Evolutionary conservation across 2,113 vertebrate genomes (phyloP), one percentile per base, ranked within the genome.

Genomic region (Calonectris borealis): DNA sequence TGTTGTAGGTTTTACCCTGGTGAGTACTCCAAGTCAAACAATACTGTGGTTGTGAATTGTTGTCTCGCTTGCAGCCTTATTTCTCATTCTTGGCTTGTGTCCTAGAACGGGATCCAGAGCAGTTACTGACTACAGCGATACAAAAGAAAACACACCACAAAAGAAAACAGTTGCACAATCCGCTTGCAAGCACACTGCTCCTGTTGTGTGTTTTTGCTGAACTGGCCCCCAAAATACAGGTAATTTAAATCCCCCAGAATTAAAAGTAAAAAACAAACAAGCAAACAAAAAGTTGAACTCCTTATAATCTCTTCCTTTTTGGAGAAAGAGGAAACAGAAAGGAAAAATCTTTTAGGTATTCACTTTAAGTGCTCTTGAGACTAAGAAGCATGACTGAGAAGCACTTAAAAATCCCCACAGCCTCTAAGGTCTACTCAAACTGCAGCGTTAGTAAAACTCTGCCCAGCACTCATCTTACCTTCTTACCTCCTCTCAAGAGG

Each of bases 1-100:
- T 77, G 61, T 48, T 87, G 84, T 55, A 83, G 79, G 82, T 38
- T 94, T 95, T 93, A 75, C 46, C 84, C 91, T 18, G 8, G 54
- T 90, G 95, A 88, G 82, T 83, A 58, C 79, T 96, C 64, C 91
- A 83, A 90, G 84, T 48, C 83, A 84, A 94, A 97, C 95, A 97
- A 91, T 96, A 3, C 60, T 24, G 51, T n/a, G 78, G 84, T 85
- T 96, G 91, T 89, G 94, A 90, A 89, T 80, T 93, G 82, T 93
- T 94, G 91, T 95, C 90, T 96, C 26, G 7, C 94, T 92, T 49
- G 86, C 92, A 94, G 91, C 91, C 91, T 91, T 77, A 80, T 95
- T 96, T 93, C 85, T 68, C 91, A 73, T 89, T 94, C 75, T 94
- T 96, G 91, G 94, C 21, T 93, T 69, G 42, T 73, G 95, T 96